Evolutionary conservation across 2,113 vertebrate species (phyloP), one percentile per base, ranked within the genome.

Genomic region (Poeciliopsis retropinna): DNA sequence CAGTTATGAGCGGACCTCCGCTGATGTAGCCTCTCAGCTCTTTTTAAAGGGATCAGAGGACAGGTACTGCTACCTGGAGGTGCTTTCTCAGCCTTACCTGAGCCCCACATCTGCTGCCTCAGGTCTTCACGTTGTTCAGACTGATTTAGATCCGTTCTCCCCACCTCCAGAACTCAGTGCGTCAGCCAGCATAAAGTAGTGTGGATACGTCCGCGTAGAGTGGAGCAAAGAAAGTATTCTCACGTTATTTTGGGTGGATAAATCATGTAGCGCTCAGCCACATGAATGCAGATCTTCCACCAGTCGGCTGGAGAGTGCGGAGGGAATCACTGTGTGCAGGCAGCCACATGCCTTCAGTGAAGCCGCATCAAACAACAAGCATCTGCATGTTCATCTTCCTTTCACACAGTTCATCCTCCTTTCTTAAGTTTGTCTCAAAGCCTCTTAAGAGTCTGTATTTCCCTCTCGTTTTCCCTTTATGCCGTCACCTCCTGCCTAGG

Each of bases 21-120:
- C 70, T 77, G 74, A 66, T 76, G 54, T 39, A 31, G 60, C 64
- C 29, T 47, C 73, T 86, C 69, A 2, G n/a, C 60, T 87, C 74
- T 65, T 76, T 76, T 87, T 72, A 73, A 64, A n/a, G 37, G 70
- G 90, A 91, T 91, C 83, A 86, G 90, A 87, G 85, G 66, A 72
- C 27, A 67, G 75, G 75, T 77, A 75, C 64, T 75, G n/a, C 25
- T 37, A 37, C 61, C 57, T 80, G 39, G 61, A 66, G 51, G 61
- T 37, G 70, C 47, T 31, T 30, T n/a, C 13, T 66, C 72, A 61
- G 47, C 67, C 93, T 91, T 92, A 92, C 92, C 91, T 90, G 92
- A 90, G 77, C 89, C 62, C 91, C 92, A 93, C 93, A 93, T 93
- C 57, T 64, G 76, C 82, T 60, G n/a, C 76, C 54, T 76, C 72